Conservation (phyloP, 2,113 vertebrate genomes). For the Sarotherodon lohbergeri region DNA sequence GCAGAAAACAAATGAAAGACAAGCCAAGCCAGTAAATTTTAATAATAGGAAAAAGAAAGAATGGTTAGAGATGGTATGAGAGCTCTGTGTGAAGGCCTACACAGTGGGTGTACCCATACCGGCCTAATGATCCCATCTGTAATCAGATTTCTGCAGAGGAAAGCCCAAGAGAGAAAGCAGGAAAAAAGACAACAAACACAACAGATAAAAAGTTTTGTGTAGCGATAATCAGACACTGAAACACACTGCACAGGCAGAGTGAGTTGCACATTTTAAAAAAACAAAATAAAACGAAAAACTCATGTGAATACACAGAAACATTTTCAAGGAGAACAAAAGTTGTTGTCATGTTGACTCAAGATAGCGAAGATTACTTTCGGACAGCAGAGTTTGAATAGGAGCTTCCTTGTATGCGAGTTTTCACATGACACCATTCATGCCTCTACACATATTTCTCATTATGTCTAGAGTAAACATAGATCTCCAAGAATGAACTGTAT, state of each 20-base stretch:
- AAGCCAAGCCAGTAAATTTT: background rate
- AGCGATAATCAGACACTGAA: background rate
- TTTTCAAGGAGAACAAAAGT: background rate
- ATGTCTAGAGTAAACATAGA: background rate
- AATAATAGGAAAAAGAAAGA: background rate
- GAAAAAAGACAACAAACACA: background rate
- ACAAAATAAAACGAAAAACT: background rate
- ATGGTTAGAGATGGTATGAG: too few relatives aligned
- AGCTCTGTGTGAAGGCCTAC: too few relatives aligned
- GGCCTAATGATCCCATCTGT: background rate
- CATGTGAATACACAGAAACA: background rate
- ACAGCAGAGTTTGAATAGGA: background rate
- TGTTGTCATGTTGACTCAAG: background rate
- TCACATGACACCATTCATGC: background rate
- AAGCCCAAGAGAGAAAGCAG: background rate
- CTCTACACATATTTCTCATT: background rate
- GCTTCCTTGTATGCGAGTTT: background rate
- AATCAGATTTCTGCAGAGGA: background rate
- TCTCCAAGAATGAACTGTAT: background rate
- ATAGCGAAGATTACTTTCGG: background rate
- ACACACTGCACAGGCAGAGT: background rate
- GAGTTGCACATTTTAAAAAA: background rate
- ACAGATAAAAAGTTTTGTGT: background rate
- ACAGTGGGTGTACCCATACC: background rate
- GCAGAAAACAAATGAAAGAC: background rate